Evolutionary conservation across 2,888 invertebrate genomes (phyloP), one percentile per base, ranked within the genome.

Genomic region (Tachina lurida): DNA sequence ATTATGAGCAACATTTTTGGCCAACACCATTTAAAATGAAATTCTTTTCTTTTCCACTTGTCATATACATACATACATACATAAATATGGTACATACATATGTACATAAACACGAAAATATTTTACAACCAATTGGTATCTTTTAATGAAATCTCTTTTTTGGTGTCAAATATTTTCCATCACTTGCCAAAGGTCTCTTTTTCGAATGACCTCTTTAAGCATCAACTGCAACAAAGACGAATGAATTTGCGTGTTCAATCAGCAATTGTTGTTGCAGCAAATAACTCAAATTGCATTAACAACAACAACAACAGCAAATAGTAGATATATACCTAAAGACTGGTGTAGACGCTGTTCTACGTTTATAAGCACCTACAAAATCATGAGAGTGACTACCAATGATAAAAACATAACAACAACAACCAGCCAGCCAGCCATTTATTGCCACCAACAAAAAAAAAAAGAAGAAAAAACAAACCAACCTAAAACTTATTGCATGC

Each of bases 211-310:
- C 86, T 62, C 86, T 73, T 75, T 86, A 74, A 71, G 74, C 60
- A 54, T 65, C 68, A 73, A 70, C 47, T 43, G 22, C 80, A 56
- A 58, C 79, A 56, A 58, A 63, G 67, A 67, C 13, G 65, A 80
- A 62, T 10, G 65, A 80, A 83, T 86, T 86, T 86, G 79, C 83
- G 86, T 86, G 83, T 80, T 79, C 76, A 83, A 83, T 86, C 76
- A 31, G 31, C 5, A 86, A 80, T 83, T 73, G 67, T 67, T 67
- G 79, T 67, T 76, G 73, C 58, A 58, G 78, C 77, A 68, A 73
- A 83, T 80, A 84, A 80, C 45, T 74, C 22, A 75, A 52, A 39
- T 52, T 63, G 43, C 49, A 71, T 60, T 39, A 79, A 67, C 68
- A 78, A 63, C 43, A 65, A 19, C 19, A 65, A 22, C 47, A 47